Conservation (phyloP, 1,140 invertebrate genomes). For the Panonychus citri region DNA sequence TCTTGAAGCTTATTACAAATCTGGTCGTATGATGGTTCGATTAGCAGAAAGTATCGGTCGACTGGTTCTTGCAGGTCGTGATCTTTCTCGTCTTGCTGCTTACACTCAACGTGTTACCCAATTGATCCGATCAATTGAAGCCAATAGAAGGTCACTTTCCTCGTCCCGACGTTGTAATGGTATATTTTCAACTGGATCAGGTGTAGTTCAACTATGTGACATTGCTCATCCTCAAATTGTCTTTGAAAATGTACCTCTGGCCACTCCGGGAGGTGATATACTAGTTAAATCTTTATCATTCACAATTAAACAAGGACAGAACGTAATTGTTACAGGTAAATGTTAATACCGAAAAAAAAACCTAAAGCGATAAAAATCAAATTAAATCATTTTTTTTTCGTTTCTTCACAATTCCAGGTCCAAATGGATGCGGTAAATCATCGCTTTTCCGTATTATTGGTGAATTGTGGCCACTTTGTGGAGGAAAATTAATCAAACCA, state of each 20-base stretch:
- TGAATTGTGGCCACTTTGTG: constrained; percentile 89
- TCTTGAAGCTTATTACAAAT: constrained; percentile 68
- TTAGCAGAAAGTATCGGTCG: constrained; percentile 88
- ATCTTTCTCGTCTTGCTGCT: constrained; percentile 75
- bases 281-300: constrained; percentile 67
- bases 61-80: constrained; percentile 70
- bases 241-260: constrained; percentile 78
- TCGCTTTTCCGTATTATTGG: constrained; percentile 78
- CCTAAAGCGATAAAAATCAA: neutral
- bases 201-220: constrained; percentile 8
- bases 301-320: constrained; percentile 8
- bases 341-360: neutral
- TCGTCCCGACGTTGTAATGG: neutral
- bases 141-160: constrained; percentile 20
- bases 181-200: neutral
- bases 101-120: constrained; percentile 68
- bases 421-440: constrained; percentile 92
- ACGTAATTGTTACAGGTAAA: constrained; percentile 9
- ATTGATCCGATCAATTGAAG: constrained; percentile 57
- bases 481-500: constrained; percentile 65
- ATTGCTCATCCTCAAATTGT: constrained; percentile 6
- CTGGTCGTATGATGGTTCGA: constrained; percentile 86
- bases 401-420: constrained; percentile 30
- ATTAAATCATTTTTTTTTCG: neutral
- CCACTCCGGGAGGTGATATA: constrained; percentile 91